Percentiles rank a stretch among this genome's conserved stretches.
Evolutionary conservation across 2,797 vertebrate species (phyloP).

Genomic region (Schizothorax lantsangensis): DNA sequence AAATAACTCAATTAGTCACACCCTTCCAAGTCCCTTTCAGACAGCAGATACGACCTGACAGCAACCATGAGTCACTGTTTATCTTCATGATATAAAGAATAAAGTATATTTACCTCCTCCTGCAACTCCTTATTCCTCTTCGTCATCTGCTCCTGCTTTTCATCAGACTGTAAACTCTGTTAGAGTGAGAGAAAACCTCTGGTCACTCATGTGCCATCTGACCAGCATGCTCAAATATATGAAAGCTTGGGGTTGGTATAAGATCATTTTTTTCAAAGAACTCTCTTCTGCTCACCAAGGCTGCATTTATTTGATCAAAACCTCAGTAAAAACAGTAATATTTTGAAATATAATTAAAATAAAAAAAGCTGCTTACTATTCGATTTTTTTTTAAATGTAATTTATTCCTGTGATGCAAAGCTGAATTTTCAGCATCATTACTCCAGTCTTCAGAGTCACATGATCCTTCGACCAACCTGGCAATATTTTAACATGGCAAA

Average conservation of each 20-base stretch:
- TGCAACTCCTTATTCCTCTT: slow-evolving; percentile 51
- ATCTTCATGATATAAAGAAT: background rate
- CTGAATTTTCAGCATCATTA: background rate
- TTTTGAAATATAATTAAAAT: background rate
- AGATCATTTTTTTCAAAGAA: background rate
- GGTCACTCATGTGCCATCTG: background rate
- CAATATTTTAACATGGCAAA: background rate
- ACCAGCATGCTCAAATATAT: background rate
- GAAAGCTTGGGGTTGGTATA: background rate
- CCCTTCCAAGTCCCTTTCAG: background rate
- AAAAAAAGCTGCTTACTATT: background rate
- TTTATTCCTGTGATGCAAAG: background rate
- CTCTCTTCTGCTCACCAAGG: background rate
- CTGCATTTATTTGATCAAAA: background rate
- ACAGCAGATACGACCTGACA: background rate
- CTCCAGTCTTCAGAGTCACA: background rate
- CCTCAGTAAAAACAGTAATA: background rate
- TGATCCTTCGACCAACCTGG: background rate
- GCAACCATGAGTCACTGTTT: background rate
- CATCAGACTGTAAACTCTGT: slow-evolving; percentile 19
- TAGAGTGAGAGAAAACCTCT: background rate
- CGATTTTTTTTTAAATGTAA: background rate
- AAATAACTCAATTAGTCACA: background rate
- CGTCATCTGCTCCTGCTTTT: slow-evolving; percentile 36
- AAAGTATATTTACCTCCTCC: slow-evolving; percentile 50